phyloP scores from a whole-genome alignment of 1,140 invertebrate species.

The Drosophila sp. region DNA sequence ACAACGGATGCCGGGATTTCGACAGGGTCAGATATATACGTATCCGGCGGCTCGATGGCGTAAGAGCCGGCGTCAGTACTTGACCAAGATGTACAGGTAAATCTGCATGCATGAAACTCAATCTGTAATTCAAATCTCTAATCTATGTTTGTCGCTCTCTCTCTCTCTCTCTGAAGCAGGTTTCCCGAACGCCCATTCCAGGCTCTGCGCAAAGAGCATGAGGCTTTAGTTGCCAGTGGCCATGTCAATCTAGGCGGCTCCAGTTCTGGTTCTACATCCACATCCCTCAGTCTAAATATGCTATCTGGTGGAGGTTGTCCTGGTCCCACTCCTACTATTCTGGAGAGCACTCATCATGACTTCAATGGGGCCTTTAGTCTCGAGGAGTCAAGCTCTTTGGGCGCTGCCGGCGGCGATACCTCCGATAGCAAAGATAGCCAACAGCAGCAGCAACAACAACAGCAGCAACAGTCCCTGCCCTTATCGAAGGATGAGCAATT shows the following conservation, averaged over 20 bases:
- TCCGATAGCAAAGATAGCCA: conserved; percentile 82
- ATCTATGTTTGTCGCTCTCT: not conserved
- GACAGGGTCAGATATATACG: conserved; percentile 95
- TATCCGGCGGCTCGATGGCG: conserved; percentile 88
- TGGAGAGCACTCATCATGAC: conserved; percentile 69
- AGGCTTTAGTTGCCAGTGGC: conserved; percentile 63
- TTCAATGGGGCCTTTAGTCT: conserved; percentile 77
- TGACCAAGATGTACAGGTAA: conserved; percentile 82
- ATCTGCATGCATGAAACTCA: not conserved
- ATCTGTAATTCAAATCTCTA: not conserved
- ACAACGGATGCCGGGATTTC: conserved; percentile 94
- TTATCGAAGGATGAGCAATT: conserved; percentile 63
- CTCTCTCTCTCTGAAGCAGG: conserved; percentile 33
- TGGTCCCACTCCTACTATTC: conserved; percentile 58
- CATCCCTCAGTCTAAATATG: conserved; percentile 60
- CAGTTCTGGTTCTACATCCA: conserved; percentile 25
- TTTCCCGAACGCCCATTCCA: conserved; percentile 81
- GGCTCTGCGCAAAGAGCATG: conserved; percentile 78
- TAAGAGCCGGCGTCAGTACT: conserved; percentile 80
- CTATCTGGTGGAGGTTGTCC: conserved; percentile 44
- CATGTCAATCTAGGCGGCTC: conserved; percentile 37
- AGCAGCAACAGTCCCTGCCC: conserved; percentile 49
- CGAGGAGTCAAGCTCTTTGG: conserved; percentile 78
- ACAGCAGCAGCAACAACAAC: conserved; percentile 64
- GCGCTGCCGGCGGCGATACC: conserved; percentile 79